phyloP scores from a whole-genome alignment of 92 coral and sea anemone species.

The Diadumene lineata region DNA sequence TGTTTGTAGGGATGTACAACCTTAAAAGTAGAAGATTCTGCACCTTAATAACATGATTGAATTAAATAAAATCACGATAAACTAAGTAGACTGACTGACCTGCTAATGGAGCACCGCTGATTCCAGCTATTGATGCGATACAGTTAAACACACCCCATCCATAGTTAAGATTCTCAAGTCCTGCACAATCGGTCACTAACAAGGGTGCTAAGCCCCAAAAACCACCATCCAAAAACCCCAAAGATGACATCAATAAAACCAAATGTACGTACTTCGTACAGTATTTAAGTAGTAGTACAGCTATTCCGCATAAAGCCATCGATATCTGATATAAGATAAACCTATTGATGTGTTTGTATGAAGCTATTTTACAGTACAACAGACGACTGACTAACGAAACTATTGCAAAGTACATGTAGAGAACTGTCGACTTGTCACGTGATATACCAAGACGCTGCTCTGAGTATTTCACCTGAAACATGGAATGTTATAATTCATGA shows the following conservation, averaged over 20 bases:
- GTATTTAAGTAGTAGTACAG: constrained; percentile 21
- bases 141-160: constrained; percentile 41
- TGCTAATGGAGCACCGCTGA: constrained; percentile 42
- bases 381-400: constrained; percentile 51
- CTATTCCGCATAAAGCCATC: constrained; percentile 44
- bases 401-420: constrained; percentile 50
- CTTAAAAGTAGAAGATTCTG: background rate
- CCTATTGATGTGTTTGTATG: constrained; percentile 35
- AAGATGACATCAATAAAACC: constrained; percentile 21
- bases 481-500: background rate
- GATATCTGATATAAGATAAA: constrained; percentile 51
- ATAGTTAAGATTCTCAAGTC: constrained; percentile 30
- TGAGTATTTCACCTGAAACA: constrained; percentile 45
- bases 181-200: constrained; percentile 43
- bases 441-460: constrained; percentile 47
- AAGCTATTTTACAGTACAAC: constrained; percentile 55
- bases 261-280: constrained; percentile 34
- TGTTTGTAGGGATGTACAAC: background rate
- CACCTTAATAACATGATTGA: background rate
- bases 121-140: constrained; percentile 6
- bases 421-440: constrained; percentile 43
- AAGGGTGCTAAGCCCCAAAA: constrained; percentile 41
- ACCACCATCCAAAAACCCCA: constrained; percentile 63
- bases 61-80: background rate
- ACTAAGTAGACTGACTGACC: constrained; percentile 6